These are phyloP conservation scores for Rhinophrynus dorsalis DNA, from an alignment of 2,797 vertebrate species.

Conservation along the genomic window DNA sequence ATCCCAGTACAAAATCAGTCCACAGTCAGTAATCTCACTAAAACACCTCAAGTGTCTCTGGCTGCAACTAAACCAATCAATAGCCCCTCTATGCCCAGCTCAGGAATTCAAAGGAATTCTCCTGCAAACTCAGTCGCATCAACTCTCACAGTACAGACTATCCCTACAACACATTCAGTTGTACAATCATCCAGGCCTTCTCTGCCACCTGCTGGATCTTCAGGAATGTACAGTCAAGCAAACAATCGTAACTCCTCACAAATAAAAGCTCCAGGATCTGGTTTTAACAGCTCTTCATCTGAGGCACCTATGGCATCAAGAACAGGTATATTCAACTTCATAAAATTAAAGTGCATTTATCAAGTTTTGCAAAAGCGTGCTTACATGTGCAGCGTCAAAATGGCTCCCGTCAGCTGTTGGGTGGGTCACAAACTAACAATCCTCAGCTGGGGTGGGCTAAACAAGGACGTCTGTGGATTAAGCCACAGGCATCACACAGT, in stretches of 20 bases:
- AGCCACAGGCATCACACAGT: too few species aligned
- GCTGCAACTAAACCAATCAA: conserved; percentile 71
- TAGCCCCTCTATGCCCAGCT: conserved; percentile 62
- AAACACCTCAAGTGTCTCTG: conserved; percentile 69
- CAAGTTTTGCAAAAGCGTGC: too few species aligned
- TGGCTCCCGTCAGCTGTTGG: too few species aligned
- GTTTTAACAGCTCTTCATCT: conserved; percentile 63
- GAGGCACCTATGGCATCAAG: conserved; percentile 57
- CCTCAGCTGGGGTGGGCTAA: too few species aligned
- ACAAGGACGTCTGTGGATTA: too few species aligned
- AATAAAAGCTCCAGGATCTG: conserved; percentile 70
- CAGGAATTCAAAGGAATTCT: conserved; percentile 69
- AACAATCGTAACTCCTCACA: conserved; percentile 63
- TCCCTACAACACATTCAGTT: conserved; percentile 68
- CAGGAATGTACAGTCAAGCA: conserved; percentile 66
- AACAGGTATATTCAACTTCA: conserved; percentile 70
- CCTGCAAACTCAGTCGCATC: conserved; percentile 65
- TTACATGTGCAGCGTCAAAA: too few species aligned
- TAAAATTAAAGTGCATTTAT: too few species aligned
- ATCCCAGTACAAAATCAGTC: conserved; percentile 74
- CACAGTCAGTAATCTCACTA: conserved; percentile 68
- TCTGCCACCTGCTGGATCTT: conserved; percentile 67
- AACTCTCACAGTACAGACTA: conserved; percentile 69
- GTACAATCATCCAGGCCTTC: conserved; percentile 71
- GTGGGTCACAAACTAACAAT: too few species aligned